Conservation (phyloP, 2,113 vertebrate species). For the Equus quagga region DNA sequence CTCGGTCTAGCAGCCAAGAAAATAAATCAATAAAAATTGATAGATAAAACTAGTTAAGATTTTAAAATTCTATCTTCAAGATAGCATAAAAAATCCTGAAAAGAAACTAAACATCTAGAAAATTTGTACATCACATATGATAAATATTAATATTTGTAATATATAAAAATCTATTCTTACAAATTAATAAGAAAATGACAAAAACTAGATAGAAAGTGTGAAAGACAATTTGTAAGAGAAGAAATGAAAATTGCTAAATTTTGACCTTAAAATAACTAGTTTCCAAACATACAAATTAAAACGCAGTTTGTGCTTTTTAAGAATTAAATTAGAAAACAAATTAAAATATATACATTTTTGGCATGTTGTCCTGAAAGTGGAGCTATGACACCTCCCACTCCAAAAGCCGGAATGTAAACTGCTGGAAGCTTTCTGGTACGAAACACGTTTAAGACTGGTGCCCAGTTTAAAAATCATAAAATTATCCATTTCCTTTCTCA, state of each 20-base stretch:
- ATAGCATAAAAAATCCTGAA: not conserved
- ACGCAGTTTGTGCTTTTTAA: not conserved
- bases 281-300: not conserved
- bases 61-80: not conserved
- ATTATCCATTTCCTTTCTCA: not conserved
- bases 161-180: not conserved
- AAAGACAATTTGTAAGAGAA: not conserved
- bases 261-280: not conserved
- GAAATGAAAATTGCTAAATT: not conserved
- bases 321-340: slow-evolving; percentile 6
- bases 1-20: not conserved
- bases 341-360: not conserved
- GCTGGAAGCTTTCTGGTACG: not conserved
- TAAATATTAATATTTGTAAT: not conserved
- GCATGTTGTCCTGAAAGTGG: not conserved
- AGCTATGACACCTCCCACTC: not conserved
- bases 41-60: not conserved
- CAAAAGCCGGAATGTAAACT: not conserved
- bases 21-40: not conserved
- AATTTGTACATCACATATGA: not conserved
- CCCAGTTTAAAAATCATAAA: not conserved
- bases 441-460: not conserved
- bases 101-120: not conserved
- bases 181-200: not conserved
- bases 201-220: not conserved